Conservation (phyloP, 2,113 vertebrate species). For the Ageneiosus marmoratus region DNA sequence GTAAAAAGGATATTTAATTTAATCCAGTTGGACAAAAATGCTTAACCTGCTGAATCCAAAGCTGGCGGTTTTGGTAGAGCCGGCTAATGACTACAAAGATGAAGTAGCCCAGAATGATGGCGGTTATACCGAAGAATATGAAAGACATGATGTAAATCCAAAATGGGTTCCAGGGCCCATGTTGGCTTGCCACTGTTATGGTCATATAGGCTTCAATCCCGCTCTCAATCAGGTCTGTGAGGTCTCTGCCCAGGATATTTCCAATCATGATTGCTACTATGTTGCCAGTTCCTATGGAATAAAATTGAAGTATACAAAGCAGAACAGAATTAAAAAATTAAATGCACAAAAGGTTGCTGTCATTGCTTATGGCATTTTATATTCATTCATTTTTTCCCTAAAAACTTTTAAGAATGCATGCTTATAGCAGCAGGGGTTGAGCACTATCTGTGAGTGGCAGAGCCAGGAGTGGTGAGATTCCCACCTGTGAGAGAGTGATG, state of each 20-base stretch:
- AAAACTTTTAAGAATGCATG: not conserved
- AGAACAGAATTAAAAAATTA: not conserved
- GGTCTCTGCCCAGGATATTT: slow-evolving; percentile 61
- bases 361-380: not conserved
- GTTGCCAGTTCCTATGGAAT: not conserved
- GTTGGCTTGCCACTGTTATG: slow-evolving; percentile 54
- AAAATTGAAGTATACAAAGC: not conserved
- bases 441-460: too few species aligned
- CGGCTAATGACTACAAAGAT: slow-evolving; percentile 65
- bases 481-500: too few species aligned
- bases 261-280: slow-evolving; percentile 70
- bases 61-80: slow-evolving; percentile 55
- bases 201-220: slow-evolving; percentile 58
- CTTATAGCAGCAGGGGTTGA: too few species aligned
- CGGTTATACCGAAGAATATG: slow-evolving; percentile 70
- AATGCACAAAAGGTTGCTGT: not conserved
- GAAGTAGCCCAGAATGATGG: slow-evolving; percentile 69
- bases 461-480: too few species aligned
- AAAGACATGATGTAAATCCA: slow-evolving; percentile 75
- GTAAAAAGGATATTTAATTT: not conserved
- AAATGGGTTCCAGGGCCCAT: slow-evolving; percentile 66
- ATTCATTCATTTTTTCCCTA: not conserved
- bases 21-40: not conserved
- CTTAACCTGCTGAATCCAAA: slow-evolving; percentile 46
- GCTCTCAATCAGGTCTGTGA: slow-evolving; percentile 54